Conservation (phyloP, 1,140 invertebrate genomes). For the Glomeris maerens region DNA sequence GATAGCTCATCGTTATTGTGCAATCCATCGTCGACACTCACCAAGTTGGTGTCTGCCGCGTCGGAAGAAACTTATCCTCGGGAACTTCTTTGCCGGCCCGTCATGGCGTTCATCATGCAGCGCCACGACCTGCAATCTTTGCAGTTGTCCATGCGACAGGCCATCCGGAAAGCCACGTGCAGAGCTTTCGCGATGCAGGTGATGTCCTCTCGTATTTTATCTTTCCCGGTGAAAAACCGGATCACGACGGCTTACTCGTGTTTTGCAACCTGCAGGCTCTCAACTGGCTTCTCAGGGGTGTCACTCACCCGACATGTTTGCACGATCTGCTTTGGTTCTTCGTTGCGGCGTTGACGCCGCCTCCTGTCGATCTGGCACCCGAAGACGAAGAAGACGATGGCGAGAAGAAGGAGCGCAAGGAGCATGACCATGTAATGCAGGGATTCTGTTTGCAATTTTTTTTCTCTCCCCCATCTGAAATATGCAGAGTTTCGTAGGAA, state of each 20-base stretch:
- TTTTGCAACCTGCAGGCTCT: conserved; percentile 46
- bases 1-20: conserved; percentile 61
- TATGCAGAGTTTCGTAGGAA: conserved; percentile 28
- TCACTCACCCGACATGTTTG: conserved; percentile 74
- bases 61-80: conserved; percentile 19
- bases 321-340: conserved; percentile 96
- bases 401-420: conserved; percentile 27
- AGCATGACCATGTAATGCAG: conserved; percentile 18
- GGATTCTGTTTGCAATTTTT: conserved; percentile 4
- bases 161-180: conserved; percentile 65
- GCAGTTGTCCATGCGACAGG: conserved; percentile 65
- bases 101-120: conserved; percentile 69
- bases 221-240: too few relatives aligned
- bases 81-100: conserved; percentile 32
- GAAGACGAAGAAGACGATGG: conserved; percentile 26
- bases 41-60: conserved; percentile 27
- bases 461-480: conserved; percentile 19
- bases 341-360: conserved; percentile 48
- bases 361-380: conserved; percentile 25
- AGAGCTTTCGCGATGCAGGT: conserved; percentile 71
- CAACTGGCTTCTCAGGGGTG: conserved; percentile 84
- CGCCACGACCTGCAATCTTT: conserved; percentile 67
- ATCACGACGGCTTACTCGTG: background rate
- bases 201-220: background rate
- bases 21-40: conserved; percentile 61